A percentile compares a stretch with the other conserved stretches of the same genome.
Conservation (phyloP, 2,797 vertebrate genomes). For the Fratercula arctica region DNA sequence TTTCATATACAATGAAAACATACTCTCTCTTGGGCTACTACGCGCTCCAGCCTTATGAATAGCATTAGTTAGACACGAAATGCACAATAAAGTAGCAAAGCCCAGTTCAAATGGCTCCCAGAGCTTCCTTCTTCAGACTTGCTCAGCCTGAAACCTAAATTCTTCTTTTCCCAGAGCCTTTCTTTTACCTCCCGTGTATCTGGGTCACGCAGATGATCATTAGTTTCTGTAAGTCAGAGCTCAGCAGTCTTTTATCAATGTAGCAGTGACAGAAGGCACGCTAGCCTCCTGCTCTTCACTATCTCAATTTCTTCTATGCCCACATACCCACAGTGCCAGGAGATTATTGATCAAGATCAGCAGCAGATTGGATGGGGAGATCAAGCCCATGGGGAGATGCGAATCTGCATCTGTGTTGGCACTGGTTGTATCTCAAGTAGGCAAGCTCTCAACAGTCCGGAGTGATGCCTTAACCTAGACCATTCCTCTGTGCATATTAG, state of each 20-base stretch:
- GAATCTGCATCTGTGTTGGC: not conserved
- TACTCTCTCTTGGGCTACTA: not conserved
- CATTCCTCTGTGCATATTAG: not conserved
- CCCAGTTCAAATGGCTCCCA: not conserved
- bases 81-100: not conserved
- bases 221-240: not conserved
- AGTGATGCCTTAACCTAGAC: not conserved
- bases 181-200: not conserved
- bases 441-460: not conserved
- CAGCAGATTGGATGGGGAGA: too few species aligned
- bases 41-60: not conserved
- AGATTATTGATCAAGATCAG: not conserved
- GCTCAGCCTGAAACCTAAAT: not conserved
- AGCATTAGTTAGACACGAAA: not conserved
- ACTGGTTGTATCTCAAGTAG: not conserved
- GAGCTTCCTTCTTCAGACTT: not conserved
- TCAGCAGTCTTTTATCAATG: not conserved
- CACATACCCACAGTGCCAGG: not conserved
- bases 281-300: not conserved
- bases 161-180: not conserved
- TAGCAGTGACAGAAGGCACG: not conserved
- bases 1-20: not conserved
- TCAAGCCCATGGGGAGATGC: too few species aligned
- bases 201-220: not conserved
- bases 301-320: not conserved